A percentile compares a stretch with the other conserved stretches of the same genome.
Evolutionary conservation across 2,797 vertebrate genomes (phyloP).

Genomic region (Apogon hyalosoma): DNA sequence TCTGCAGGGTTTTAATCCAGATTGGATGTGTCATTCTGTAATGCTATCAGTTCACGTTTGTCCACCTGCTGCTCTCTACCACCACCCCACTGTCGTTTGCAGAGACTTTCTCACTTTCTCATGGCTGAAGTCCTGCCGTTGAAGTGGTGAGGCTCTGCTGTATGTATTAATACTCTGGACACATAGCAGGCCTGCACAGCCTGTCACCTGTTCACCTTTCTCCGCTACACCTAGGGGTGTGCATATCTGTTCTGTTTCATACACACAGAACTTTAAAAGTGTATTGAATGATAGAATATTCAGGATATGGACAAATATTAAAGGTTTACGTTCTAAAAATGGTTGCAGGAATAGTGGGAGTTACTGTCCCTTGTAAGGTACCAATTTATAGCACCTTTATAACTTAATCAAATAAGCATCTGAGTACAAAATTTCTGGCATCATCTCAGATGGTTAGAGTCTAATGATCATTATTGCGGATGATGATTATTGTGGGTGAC

Average conservation of each 20-base stretch:
- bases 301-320: too few species aligned
- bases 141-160: conserved; percentile 39
- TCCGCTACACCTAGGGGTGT: conserved; percentile 10
- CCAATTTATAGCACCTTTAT: background rate
- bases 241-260: background rate
- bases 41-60: conserved; percentile 21
- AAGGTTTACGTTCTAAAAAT: background rate
- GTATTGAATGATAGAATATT: too few species aligned
- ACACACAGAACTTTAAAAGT: background rate
- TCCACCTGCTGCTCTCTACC: conserved; percentile 31
- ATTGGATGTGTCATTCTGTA: background rate
- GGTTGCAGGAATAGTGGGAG: background rate
- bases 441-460: conserved; percentile 31
- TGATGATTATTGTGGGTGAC: conserved; percentile 72
- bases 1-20: conserved; percentile 3
- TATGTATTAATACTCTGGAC: conserved; percentile 65
- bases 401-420: background rate
- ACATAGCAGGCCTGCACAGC: conserved; percentile 34
- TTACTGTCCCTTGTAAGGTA: background rate
- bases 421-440: conserved; percentile 2
- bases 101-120: conserved; percentile 18
- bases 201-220: conserved; percentile 60
- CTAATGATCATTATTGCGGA: conserved; percentile 63
- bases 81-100: conserved; percentile 9
- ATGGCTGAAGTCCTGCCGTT: conserved; percentile 9